Percentiles rank a stretch among this genome's conserved stretches.
These are phyloP conservation scores for Drymodes brunneopygia DNA, from an alignment of 2,113 vertebrate species.

Conservation along the genomic window DNA sequence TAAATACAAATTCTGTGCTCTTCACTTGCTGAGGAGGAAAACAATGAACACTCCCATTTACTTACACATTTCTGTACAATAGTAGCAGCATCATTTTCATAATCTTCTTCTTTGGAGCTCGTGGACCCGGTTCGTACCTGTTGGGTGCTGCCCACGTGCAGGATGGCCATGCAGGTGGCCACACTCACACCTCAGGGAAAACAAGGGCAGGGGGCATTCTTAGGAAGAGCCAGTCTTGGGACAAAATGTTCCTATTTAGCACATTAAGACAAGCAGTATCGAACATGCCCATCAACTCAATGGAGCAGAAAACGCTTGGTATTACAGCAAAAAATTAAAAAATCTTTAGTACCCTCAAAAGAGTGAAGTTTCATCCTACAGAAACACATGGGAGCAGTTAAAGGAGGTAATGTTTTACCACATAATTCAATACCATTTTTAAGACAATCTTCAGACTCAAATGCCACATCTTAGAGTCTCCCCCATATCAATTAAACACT, in stretches of 20 bases:
- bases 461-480: neutral
- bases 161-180: conserved; percentile 97
- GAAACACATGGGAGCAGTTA: neutral
- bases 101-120: conserved; percentile 96
- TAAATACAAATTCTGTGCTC: neutral
- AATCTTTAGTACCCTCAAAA: neutral
- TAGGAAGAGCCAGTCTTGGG: neutral
- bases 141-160: conserved; percentile 91
- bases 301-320: neutral
- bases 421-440: neutral
- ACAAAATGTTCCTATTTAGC: neutral
- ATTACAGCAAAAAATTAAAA: neutral
- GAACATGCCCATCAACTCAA: neutral
- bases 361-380: neutral
- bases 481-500: neutral
- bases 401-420: neutral
- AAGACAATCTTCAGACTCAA: neutral
- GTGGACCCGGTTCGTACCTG: conserved; percentile 92
- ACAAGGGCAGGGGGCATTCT: neutral
- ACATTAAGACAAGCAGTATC: fast-evolving
- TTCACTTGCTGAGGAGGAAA: neutral
- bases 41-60: neutral
- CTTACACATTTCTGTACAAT: conserved; percentile 99
- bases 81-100: conserved; percentile 96
- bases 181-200: conserved; percentile 87